Base-by-base conservation (phyloP, 2,113 vertebrate genomes). In the Calidris pugnax region DNA sequence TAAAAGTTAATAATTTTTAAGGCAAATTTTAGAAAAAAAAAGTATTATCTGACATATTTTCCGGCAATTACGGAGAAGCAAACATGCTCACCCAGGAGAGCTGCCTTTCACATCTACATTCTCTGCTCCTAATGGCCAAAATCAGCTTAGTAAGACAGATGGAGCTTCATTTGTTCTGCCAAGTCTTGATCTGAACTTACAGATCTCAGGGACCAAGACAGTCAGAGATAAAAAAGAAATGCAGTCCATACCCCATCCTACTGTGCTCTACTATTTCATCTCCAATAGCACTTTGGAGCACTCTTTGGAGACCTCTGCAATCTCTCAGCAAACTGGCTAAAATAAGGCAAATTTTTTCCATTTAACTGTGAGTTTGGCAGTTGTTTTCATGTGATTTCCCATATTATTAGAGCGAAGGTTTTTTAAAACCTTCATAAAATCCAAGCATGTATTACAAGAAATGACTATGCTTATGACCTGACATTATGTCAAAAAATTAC, bases 101-200 rank as follows among this genome's bases (percentile, higher is more conserved):
- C 6, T 0, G 8, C 57, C 62, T 97, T 87, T 85, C 79, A 51
- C 92, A 95, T 86, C 79, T 9, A 9, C 50, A n/a, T 27, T 83
- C 66, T 43, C 64, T 94, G 56, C 11, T 91, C 41, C 78, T 66
- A 63, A 59, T 35, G 78, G 91, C 90, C 90, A 91, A 95, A 95
- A 53, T 7, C 71, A 87, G 77, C 81, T 82, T 71, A 68, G 48
- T 15, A 69, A 73, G 60, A 83, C 87, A 96, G 87, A 91, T 55
- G 78, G 91, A 91, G 82, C 87, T 91, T 57, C 57, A 41, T 23
- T 85, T 82, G 66, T 87, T 53, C 85, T 95, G 91, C 93, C 91
- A 94, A 87, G 74, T 53, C 82, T 87, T 82, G 62, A 71, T 93
- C 39, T 82, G 67, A 91, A 87, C 27, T 26, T 80, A 10, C 30